Conservation (phyloP, 2,888 invertebrate genomes). For the Fragum fragum region DNA sequence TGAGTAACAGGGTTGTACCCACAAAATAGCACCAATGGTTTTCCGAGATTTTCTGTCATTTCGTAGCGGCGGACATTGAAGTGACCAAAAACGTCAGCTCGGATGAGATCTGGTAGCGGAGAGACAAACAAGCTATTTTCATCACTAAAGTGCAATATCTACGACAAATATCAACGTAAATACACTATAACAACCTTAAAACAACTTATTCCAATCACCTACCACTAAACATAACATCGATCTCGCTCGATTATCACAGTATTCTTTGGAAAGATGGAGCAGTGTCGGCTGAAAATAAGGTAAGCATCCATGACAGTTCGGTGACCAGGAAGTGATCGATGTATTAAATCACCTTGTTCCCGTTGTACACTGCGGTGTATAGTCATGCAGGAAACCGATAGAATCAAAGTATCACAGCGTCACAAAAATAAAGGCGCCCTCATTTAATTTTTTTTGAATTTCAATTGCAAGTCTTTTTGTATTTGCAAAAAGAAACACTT, state of each 20-base stretch:
- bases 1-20: not conserved
- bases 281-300: not conserved
- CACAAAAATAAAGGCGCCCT: not conserved
- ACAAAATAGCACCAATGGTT: not conserved
- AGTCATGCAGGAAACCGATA: not conserved
- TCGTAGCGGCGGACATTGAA: not conserved
- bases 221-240: not conserved
- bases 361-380: not conserved
- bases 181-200: not conserved
- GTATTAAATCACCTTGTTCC: not conserved
- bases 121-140: not conserved
- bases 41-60: not conserved
- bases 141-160: not conserved
- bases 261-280: not conserved
- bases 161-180: not conserved
- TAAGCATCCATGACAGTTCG: slow-evolving; percentile 11
- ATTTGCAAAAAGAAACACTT: too few relatives aligned
- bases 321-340: slow-evolving; percentile 5
- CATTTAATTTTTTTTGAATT: not conserved
- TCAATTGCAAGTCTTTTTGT: not conserved
- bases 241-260: not conserved
- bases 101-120: slow-evolving; percentile 6
- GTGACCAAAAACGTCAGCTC: not conserved
- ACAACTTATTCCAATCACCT: not conserved
- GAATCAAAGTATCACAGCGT: not conserved